These are phyloP conservation scores for Blastobasis adustella DNA, from an alignment of 2,888 invertebrate genomes.

Conservation along the genomic window DNA sequence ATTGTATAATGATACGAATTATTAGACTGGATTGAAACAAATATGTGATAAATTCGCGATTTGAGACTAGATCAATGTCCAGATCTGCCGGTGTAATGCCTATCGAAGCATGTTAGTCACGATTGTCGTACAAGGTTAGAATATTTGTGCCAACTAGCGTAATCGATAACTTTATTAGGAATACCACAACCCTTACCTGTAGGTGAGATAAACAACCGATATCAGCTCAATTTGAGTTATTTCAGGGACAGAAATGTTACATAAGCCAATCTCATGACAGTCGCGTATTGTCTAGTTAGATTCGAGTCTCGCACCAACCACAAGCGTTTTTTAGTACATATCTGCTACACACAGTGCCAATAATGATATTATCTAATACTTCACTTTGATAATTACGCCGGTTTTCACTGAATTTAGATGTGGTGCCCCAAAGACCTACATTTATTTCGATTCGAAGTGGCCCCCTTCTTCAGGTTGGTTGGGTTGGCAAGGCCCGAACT, in stretches of 20 bases:
- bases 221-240: conserved; percentile 43
- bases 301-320: conserved; percentile 33
- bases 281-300: conserved; percentile 34
- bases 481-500: conserved; percentile 23
- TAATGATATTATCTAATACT: conserved; percentile 48
- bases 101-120: conserved; percentile 16
- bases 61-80: conserved; percentile 13
- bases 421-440: conserved; percentile 59
- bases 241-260: conserved; percentile 63
- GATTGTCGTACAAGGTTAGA: conserved; percentile 46
- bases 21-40: background rate
- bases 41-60: background rate
- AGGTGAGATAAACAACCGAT: conserved; percentile 51
- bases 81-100: conserved; percentile 26
- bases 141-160: conserved; percentile 2
- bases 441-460: conserved; percentile 43
- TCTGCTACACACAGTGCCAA: conserved; percentile 34
- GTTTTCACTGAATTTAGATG: conserved; percentile 36
- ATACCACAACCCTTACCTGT: conserved; percentile 54
- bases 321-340: conserved; percentile 55
- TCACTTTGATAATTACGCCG: conserved; percentile 59
- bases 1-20: background rate
- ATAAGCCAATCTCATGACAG: conserved; percentile 69
- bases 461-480: conserved; percentile 33
- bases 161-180: background rate